These are phyloP conservation scores for Potamarius usumacintae DNA, from an alignment of 2,113 vertebrate genomes.

Conservation along the genomic window DNA sequence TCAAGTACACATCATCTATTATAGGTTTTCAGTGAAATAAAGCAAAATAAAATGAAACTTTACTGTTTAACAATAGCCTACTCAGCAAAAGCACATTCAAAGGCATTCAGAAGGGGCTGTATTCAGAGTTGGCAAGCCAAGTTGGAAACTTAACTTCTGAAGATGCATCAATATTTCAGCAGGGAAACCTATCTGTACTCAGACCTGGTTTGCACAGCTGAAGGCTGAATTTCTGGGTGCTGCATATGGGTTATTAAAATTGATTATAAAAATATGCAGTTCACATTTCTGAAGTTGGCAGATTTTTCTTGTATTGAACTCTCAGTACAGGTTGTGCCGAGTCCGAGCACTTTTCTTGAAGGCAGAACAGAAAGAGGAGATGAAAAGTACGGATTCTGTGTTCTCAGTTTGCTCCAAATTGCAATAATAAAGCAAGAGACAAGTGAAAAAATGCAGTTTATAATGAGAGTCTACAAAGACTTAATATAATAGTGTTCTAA, in stretches of 20 bases:
- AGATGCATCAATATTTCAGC: background rate
- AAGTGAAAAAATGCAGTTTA: background rate
- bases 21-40: background rate
- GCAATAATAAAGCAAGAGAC: background rate
- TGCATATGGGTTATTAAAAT: background rate
- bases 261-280: background rate
- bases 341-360: background rate
- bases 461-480: background rate
- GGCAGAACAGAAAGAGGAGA: background rate
- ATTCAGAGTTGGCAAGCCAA: background rate
- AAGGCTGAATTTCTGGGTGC: background rate
- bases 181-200: background rate
- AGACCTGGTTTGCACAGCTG: background rate
- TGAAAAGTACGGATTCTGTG: background rate
- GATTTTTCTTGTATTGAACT: background rate
- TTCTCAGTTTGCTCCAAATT: background rate
- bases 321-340: background rate
- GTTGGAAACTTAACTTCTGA: background rate
- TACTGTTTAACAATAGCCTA: background rate
- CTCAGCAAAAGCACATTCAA: background rate
- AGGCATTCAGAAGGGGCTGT: background rate
- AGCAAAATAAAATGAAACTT: background rate
- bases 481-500: no score
- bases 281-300: background rate
- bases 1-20: background rate